Conservation (phyloP, 1,140 invertebrate genomes). For the Diabrotica virgifera region DNA sequence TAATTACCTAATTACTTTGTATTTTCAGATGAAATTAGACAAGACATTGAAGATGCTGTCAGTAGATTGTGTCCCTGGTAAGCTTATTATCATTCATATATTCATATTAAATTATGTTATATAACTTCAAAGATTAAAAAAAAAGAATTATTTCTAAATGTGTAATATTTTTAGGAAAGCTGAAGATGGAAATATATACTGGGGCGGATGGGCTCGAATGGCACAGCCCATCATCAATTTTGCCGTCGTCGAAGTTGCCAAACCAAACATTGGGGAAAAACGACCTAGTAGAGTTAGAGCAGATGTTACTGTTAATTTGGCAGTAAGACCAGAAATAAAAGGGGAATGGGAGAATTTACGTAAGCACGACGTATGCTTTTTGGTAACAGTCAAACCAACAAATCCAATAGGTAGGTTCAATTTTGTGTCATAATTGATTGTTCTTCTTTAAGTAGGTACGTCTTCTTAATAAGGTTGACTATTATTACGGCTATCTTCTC, state of each 20-base stretch:
- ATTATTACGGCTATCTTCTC: no score
- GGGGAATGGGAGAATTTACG: slow-evolving; percentile 95
- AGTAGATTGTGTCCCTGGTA: slow-evolving; percentile 92
- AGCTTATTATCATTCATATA: slow-evolving; percentile 29
- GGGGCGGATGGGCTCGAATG: slow-evolving; percentile 98
- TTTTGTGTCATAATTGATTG: not conserved
- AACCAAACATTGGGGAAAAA: slow-evolving; percentile 88
- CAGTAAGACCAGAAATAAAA: slow-evolving; percentile 86
- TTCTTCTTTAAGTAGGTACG: no score
- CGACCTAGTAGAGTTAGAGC: slow-evolving; percentile 91
- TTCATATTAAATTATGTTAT: no score
- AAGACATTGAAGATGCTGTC: slow-evolving; percentile 97
- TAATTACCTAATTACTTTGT: no score
- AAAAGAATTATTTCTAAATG: not conserved
- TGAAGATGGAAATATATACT: slow-evolving; percentile 84
- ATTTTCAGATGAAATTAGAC: slow-evolving; percentile 89
- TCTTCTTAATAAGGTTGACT: no score
- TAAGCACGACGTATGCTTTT: slow-evolving; percentile 97
- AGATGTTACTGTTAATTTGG: slow-evolving; percentile 91
- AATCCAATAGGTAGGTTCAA: slow-evolving; percentile 67
- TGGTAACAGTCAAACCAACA: slow-evolving; percentile 85
- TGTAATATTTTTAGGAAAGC: slow-evolving; percentile 59
- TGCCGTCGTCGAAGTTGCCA: slow-evolving; percentile 91
- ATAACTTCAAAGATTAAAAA: no score
- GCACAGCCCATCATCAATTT: slow-evolving; percentile 92